phyloP scores from a whole-genome alignment of 2,888 invertebrate genomes.

The Cephus runcator region DNA sequence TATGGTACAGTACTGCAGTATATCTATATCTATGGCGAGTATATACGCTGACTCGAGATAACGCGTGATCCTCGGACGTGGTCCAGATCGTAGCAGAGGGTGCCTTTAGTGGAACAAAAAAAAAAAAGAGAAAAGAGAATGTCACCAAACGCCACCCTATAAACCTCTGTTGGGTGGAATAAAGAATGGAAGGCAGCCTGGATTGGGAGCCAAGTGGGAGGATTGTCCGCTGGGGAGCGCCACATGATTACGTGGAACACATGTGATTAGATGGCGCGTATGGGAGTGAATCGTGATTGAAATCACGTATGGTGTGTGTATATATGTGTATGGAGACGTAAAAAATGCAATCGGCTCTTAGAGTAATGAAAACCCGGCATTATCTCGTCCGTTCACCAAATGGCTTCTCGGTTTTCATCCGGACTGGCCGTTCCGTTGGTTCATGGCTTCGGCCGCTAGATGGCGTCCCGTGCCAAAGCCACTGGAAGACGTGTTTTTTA shows the following conservation, averaged over 20 bases:
- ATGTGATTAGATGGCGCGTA: constrained; percentile 59
- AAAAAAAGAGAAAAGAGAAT: constrained; percentile 24
- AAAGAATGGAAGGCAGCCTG: constrained; percentile 20
- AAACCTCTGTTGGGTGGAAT: constrained; percentile 7
- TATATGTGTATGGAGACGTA: constrained; percentile 45
- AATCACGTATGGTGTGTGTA: constrained; percentile 16
- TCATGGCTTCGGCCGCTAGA: background rate
- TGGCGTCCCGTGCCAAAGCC: background rate
- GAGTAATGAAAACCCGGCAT: constrained; percentile 58
- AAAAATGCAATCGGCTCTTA: constrained; percentile 66
- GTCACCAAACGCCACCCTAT: constrained; percentile 22
- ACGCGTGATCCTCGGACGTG: background rate
- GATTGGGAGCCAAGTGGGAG: constrained; percentile 24
- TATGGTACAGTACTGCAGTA: background rate
- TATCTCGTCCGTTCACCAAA: background rate
- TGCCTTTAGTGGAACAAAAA: constrained; percentile 17
- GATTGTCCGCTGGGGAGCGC: constrained; percentile 35
- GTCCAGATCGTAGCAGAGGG: background rate
- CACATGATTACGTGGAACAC: constrained; percentile 58
- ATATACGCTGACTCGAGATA: background rate
- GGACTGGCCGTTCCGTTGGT: constrained; percentile 26
- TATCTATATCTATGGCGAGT: background rate
- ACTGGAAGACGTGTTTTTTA: background rate
- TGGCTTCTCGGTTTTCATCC: background rate
- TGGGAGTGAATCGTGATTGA: constrained; percentile 41